Conservation (phyloP, 1,140 invertebrate genomes). For the Cydia splendana region DNA sequence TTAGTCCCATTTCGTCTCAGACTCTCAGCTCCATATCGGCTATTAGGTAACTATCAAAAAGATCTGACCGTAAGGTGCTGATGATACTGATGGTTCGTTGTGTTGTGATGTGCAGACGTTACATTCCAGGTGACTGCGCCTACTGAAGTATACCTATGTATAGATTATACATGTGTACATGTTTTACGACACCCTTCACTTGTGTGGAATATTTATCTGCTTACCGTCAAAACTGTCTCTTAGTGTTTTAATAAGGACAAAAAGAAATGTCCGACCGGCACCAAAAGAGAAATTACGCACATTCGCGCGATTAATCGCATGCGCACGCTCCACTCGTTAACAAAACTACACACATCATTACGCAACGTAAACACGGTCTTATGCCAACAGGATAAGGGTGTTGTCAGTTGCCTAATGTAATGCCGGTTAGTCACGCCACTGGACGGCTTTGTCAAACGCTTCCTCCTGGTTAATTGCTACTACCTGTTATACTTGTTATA, state of each 20-base stretch:
- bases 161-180: not conserved
- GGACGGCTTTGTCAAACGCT: slow-evolving; percentile 22
- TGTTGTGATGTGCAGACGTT: too few species aligned
- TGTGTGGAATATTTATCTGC: not conserved
- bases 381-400: not conserved
- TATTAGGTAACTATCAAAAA: not conserved
- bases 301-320: slow-evolving; percentile 24
- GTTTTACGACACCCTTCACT: not conserved
- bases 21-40: too few species aligned
- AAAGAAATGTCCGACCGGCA: slow-evolving; percentile 11
- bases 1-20: too few species aligned
- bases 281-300: slow-evolving; percentile 31
- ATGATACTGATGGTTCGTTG: not conserved
- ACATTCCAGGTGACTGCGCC: too few species aligned
- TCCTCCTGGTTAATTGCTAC: slow-evolving; percentile 8
- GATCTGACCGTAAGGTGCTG: not conserved
- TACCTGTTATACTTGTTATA: slow-evolving; percentile 28
- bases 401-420: slow-evolving; percentile 14
- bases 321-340: slow-evolving; percentile 6
- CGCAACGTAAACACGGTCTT: not conserved
- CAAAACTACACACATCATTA: not conserved
- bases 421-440: slow-evolving; percentile 24
- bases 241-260: not conserved
- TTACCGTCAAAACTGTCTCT: not conserved
- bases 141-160: too few species aligned